Conservation (phyloP, 1,140 invertebrate genomes). For the Procambarus virginalis region DNA sequence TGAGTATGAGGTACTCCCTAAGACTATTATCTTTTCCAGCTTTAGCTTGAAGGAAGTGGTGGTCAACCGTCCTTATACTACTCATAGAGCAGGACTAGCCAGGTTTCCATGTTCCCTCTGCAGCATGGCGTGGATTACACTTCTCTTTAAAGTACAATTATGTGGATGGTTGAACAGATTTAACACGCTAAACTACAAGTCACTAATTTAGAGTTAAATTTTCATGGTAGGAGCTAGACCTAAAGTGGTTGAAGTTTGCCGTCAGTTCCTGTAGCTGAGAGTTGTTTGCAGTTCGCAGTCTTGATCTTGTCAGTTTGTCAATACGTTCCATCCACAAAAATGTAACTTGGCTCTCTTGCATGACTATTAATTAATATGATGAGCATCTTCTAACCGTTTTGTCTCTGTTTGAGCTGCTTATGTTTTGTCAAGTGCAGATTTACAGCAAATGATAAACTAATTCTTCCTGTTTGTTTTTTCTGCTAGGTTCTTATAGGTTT, state of each 20-base stretch:
- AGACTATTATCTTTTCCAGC: constrained; percentile 48
- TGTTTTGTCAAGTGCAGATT: constrained; percentile 1
- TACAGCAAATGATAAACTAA: neutral
- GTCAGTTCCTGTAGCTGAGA: neutral
- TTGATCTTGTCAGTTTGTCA: neutral
- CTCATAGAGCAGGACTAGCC: constrained; percentile 28
- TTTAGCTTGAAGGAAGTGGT: constrained; percentile 33
- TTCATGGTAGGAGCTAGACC: neutral
- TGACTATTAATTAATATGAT: neutral
- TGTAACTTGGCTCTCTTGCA: constrained; percentile 3
- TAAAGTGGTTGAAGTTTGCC: no score
- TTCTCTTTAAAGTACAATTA: neutral
- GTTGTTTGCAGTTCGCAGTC: neutral
- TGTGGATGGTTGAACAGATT: neutral
- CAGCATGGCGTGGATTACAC: neutral
- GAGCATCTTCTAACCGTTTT: constrained; percentile 2
- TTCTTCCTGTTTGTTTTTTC: no score
- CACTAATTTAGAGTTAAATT: neutral
- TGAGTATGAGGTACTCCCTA: neutral
- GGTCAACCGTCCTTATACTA: constrained; percentile 22
- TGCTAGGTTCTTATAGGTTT: no score
- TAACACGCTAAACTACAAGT: neutral
- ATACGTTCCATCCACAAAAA: neutral
- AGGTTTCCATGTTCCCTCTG: constrained; percentile 43
- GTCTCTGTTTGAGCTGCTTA: neutral